Evolutionary conservation across 92 coral and sea anemone genomes (phyloP).

Genomic region (Palythoa grandiflora): DNA sequence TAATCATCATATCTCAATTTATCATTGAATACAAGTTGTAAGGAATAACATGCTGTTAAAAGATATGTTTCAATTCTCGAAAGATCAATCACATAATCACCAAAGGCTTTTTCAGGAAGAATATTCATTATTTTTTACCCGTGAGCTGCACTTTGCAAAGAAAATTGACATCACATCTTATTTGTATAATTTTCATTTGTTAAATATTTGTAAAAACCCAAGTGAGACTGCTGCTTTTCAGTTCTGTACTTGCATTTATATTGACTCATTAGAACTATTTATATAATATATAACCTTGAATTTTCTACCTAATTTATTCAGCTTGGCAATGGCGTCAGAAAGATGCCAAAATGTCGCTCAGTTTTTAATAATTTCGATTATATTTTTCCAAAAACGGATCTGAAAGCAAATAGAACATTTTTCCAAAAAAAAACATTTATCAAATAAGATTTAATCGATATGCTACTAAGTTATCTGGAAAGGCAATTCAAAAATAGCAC

Average conservation of each 20-base stretch:
- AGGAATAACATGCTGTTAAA: not conserved
- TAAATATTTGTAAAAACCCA: conserved; percentile 21
- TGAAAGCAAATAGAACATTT: not conserved
- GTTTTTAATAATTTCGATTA: too few relatives aligned
- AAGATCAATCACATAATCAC: not conserved
- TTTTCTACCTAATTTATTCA: too few relatives aligned
- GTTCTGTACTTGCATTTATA: not conserved
- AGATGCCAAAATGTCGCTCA: too few relatives aligned
- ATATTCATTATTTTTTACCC: not conserved
- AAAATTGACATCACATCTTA: not conserved
- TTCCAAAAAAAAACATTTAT: too few relatives aligned
- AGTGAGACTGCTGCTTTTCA: not conserved
- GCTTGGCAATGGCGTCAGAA: too few relatives aligned
- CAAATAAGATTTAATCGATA: too few relatives aligned
- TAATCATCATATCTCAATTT: conserved; percentile 2
- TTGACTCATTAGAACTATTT: too few relatives aligned
- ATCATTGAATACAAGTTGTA: conserved; percentile 8
- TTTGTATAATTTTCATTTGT: not conserved
- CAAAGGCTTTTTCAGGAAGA: not conserved
- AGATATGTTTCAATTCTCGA: not conserved
- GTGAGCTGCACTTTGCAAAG: not conserved
- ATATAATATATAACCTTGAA: too few relatives aligned
- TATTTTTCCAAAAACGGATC: not conserved
- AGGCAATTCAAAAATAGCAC: not conserved
- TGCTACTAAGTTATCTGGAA: too few relatives aligned